A percentile compares a stretch with the other conserved stretches of the same genome.
Evolutionary conservation across 2,113 vertebrate species (phyloP).

Genomic region (Colinus virginianus): DNA sequence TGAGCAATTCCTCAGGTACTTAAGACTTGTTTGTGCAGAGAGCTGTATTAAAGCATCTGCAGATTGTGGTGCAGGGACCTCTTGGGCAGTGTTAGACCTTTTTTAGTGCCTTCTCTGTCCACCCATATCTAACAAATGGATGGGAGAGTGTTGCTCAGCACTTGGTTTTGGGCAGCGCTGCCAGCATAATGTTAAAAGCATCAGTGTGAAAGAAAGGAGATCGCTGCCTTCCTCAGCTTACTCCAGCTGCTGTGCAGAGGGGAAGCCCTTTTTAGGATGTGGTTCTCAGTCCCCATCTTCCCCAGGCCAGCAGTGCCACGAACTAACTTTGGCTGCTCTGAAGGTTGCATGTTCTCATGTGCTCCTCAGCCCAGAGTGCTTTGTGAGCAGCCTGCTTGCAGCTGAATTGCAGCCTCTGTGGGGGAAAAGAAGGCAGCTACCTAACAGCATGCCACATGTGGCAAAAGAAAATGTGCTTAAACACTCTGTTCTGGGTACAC

Average conservation of each 20-base stretch:
- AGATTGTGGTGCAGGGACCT: neutral
- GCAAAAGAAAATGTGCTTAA: neutral
- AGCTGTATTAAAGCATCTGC: neutral
- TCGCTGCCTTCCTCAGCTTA: neutral
- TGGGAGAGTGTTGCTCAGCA: neutral
- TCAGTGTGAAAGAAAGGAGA: neutral
- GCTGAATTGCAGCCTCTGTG: neutral
- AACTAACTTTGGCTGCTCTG: neutral
- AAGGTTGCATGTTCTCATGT: fast-evolving
- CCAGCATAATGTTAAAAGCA: neutral
- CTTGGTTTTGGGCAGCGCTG: neutral
- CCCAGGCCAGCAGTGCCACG: neutral
- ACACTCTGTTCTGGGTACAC: neutral
- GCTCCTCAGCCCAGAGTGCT: neutral
- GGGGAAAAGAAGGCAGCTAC: neutral
- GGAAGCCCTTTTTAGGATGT: neutral
- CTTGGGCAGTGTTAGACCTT: neutral
- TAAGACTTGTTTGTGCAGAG: neutral
- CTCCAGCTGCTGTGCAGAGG: neutral
- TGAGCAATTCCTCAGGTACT: neutral
- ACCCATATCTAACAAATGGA: neutral
- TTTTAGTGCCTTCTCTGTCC: neutral
- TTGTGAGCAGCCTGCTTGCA: neutral
- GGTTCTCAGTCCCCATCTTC: neutral
- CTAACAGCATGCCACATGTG: neutral